Evolutionary conservation across 1,140 invertebrate species (phyloP).

Genomic region (Batillaria attramentaria): DNA sequence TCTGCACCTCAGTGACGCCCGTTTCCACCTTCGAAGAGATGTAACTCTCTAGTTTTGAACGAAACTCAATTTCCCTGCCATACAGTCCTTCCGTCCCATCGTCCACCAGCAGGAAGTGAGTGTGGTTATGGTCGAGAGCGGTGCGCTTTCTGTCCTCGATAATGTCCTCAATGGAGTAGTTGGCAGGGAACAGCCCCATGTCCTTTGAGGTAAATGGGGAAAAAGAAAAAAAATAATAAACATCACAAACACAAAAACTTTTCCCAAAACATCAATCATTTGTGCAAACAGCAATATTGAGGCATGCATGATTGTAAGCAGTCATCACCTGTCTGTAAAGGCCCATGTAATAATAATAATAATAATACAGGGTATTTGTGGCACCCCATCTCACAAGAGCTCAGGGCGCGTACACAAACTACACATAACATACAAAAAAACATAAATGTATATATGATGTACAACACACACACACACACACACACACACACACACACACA

Average conservation of each 20-base stretch:
- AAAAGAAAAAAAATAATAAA: constrained; percentile 17
- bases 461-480: no score
- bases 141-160: constrained; percentile 38
- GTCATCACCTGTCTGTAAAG: no score
- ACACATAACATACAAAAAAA: no score
- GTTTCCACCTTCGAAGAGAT: constrained; percentile 64
- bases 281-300: no score
- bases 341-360: no score
- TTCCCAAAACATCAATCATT: no score
- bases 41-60: constrained; percentile 61
- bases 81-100: constrained; percentile 69
- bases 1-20: constrained; percentile 49
- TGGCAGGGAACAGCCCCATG: constrained; percentile 53
- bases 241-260: not conserved
- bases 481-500: no score
- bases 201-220: constrained; percentile 34
- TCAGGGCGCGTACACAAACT: no score
- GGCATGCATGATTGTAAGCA: no score
- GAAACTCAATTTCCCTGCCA: constrained; percentile 69
- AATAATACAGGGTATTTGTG: no score
- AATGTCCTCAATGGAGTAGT: constrained; percentile 51
- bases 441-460: no score
- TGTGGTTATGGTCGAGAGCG: constrained; percentile 71
- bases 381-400: no score
- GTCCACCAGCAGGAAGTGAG: constrained; percentile 73